Evolutionary conservation across 2,797 vertebrate genomes (phyloP), one percentile per base, ranked within the genome.

Genomic region (Microhierax caerulescens): DNA sequence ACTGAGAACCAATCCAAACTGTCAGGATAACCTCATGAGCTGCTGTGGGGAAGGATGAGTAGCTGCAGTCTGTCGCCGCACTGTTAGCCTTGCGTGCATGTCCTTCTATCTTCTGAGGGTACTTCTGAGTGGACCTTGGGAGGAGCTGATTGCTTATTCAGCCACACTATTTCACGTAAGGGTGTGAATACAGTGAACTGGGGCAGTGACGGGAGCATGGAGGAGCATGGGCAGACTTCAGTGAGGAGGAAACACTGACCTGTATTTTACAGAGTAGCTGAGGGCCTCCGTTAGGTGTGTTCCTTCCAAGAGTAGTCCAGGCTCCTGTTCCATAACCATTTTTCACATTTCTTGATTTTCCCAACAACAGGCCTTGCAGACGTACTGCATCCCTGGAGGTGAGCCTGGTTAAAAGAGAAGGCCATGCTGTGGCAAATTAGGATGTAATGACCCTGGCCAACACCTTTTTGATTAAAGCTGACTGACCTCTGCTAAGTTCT

Each of bases 71-170:
- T 65, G 23, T n/a, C 76, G 47, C 43, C 5, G 0, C 32, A 22
- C 13, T 17, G 4, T 76, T 9, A 48, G 34, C n/a, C 34, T 94
- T 0, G 0, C 41, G 17, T 6, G 2, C 1, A 0, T 47, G 27
- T 45, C 37, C 32, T 63, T 34, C 3, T 13, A 13, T 68, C 39
- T 80, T 92, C 56, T 60, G 21, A 63, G 41, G 30, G 16, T 28
- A 7, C 2, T n/a, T n/a, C n/a, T n/a, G n/a, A n/a, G 0, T 25
- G 39, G 21, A 24, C 60, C 41, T 43, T 37, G 21, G 54, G 21
- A 88, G 45, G 50, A 81, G 28, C 25, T 69, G 22, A 22, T 6
- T 59, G 36, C 48, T n/a, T 88, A 3, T 88, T 60, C 45, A 47
- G 47, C 22, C 25, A 2, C 60, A 23, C 23, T 47, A 3, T 47